A percentile compares a stretch with the other conserved stretches of the same genome.
Evolutionary conservation across 2,797 vertebrate species (phyloP).

Genomic region (Distichodus sexfasciatus): DNA sequence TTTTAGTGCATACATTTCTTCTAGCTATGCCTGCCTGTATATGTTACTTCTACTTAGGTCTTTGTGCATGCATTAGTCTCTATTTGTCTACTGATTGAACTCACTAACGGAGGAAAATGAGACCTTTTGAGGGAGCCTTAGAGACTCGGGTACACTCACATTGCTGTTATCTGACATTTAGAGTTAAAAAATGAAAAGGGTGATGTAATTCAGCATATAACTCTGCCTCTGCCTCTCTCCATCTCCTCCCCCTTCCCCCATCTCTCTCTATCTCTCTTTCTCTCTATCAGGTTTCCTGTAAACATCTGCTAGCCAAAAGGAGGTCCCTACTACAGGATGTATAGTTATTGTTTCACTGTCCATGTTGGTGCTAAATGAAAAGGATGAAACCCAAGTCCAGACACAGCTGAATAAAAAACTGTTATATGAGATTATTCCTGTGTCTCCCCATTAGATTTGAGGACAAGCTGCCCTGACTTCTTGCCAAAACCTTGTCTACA

Average conservation of each 20-base stretch:
- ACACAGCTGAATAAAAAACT: conserved; percentile 38
- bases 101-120: background rate
- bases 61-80: background rate
- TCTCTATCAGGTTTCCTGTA: background rate
- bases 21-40: background rate
- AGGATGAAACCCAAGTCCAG: conserved; percentile 32
- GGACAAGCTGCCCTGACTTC: conserved; percentile 13
- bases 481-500: conserved; percentile 10
- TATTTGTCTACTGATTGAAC: background rate
- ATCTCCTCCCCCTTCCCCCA: background rate
- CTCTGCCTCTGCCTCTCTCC: background rate
- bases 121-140: background rate
- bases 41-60: background rate
- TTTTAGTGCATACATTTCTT: background rate
- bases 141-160: conserved; percentile 3
- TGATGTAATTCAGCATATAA: background rate
- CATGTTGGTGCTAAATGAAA: conserved; percentile 10
- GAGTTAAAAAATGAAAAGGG: conserved; percentile 35
- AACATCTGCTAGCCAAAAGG: conserved; percentile 19
- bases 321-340: conserved; percentile 23
- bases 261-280: background rate
- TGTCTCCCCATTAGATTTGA: background rate
- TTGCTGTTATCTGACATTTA: conserved; percentile 39
- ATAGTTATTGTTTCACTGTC: conserved; percentile 21
- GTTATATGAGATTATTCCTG: conserved; percentile 40